phyloP scores from a whole-genome alignment of 2,888 invertebrate species.

The Rhingia rostrata region DNA sequence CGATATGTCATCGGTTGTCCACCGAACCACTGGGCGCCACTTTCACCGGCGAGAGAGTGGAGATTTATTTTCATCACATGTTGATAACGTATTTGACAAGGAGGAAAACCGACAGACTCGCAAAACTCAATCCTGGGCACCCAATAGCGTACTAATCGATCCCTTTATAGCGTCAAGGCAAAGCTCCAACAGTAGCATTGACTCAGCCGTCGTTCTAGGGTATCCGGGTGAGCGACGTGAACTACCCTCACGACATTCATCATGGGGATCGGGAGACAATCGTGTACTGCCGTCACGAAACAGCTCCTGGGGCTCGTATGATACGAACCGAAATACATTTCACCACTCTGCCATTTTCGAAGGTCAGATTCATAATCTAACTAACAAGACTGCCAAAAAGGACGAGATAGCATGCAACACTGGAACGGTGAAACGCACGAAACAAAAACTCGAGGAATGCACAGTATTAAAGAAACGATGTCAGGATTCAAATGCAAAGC shows the following conservation, averaged over 20 bases:
- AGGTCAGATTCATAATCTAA: constrained; percentile 81
- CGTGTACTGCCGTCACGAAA: constrained; percentile 87
- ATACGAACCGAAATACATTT: constrained; percentile 83
- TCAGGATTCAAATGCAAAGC: constrained; percentile 77
- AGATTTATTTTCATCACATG: constrained; percentile 88
- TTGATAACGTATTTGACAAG: constrained; percentile 88
- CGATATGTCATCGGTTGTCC: constrained; percentile 44
- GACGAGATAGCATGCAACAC: constrained; percentile 84
- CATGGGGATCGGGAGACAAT: constrained; percentile 90
- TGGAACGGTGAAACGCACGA: constrained; percentile 89
- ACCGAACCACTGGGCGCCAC: constrained; percentile 53
- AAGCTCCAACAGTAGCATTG: constrained; percentile 77
- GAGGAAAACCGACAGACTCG: constrained; percentile 83
- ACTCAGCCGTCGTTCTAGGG: constrained; percentile 85
- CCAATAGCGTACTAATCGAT: constrained; percentile 76
- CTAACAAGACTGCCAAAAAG: constrained; percentile 80
- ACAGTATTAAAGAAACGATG: constrained; percentile 80
- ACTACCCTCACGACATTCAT: constrained; percentile 89
- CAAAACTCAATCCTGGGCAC: constrained; percentile 81
- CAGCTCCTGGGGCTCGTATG: constrained; percentile 89
- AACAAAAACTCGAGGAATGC: constrained; percentile 87
- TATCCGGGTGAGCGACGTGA: constrained; percentile 84
- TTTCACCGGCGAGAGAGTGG: constrained; percentile 77
- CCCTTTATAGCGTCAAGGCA: constrained; percentile 58
- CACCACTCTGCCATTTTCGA: constrained; percentile 81